Percentiles rank a stretch among this genome's conserved stretches.
phyloP scores from a whole-genome alignment of 2,113 vertebrate species.

The Zosterops pallidus region DNA sequence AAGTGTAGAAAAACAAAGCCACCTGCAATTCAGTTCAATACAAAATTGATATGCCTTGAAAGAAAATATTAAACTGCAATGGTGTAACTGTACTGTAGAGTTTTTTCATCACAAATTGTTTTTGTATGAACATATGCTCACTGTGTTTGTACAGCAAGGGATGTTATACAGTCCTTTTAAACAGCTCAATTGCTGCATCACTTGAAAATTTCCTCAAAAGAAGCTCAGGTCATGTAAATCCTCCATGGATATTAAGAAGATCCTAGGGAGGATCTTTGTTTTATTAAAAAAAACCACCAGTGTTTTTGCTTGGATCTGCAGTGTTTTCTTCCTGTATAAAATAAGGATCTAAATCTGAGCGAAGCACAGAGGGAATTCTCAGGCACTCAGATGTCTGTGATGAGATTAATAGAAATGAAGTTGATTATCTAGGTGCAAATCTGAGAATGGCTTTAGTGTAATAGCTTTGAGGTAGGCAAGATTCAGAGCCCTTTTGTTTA shows the following conservation, averaged over 20 bases:
- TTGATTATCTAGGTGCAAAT: background rate
- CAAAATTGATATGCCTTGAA: background rate
- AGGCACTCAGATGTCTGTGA: background rate
- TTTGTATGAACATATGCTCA: background rate
- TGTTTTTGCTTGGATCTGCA: background rate
- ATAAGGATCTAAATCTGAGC: background rate
- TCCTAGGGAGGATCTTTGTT: background rate
- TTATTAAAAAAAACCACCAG: background rate
- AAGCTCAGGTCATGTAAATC: background rate
- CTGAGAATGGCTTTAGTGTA: background rate
- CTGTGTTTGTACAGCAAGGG: background rate
- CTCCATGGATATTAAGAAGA: background rate
- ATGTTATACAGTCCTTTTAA: background rate
- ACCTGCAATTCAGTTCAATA: background rate
- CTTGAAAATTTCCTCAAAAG: background rate
- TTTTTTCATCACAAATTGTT: background rate
- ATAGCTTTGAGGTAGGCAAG: background rate
- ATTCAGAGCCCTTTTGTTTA: background rate
- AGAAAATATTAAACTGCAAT: background rate
- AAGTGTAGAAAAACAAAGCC: background rate
- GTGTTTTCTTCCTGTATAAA: background rate
- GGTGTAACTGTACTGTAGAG: background rate
- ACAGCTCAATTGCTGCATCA: background rate
- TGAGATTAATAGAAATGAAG: background rate
- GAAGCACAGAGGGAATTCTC: background rate